Percentiles rank a stretch among this genome's conserved stretches.
phyloP scores from a whole-genome alignment of 1,140 invertebrate species.

The Papilio polyxenes region DNA sequence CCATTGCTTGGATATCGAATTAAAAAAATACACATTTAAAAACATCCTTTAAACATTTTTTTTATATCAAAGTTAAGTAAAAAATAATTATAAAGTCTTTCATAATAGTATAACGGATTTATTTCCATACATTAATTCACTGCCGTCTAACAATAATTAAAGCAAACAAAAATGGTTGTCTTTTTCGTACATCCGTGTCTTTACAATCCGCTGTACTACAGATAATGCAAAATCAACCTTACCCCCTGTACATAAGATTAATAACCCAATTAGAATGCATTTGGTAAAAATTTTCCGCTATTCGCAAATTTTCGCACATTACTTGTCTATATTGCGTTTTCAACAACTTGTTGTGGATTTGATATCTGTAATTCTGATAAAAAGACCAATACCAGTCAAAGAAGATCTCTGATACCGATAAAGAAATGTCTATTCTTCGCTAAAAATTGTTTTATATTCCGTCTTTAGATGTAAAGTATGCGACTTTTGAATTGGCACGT shows the following conservation, averaged over 20 bases:
- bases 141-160: background rate
- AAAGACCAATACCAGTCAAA: background rate
- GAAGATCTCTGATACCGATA: no score
- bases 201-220: background rate
- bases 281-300: background rate
- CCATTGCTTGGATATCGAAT: no score
- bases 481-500: no score
- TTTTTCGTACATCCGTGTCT: background rate
- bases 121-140: background rate
- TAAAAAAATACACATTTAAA: no score
- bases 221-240: background rate
- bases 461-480: no score
- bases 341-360: background rate
- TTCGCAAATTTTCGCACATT: background rate
- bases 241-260: background rate
- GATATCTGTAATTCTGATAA: background rate
- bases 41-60: no score
- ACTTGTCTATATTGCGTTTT: background rate
- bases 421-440: no score
- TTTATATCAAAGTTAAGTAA: background rate
- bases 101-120: background rate
- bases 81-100: no score
- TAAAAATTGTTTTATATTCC: no score
- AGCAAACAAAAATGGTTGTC: background rate
- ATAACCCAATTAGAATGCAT: background rate